Base-by-base conservation (phyloP, 2,797 vertebrate genomes). In the Sternotherus odoratus region DNA sequence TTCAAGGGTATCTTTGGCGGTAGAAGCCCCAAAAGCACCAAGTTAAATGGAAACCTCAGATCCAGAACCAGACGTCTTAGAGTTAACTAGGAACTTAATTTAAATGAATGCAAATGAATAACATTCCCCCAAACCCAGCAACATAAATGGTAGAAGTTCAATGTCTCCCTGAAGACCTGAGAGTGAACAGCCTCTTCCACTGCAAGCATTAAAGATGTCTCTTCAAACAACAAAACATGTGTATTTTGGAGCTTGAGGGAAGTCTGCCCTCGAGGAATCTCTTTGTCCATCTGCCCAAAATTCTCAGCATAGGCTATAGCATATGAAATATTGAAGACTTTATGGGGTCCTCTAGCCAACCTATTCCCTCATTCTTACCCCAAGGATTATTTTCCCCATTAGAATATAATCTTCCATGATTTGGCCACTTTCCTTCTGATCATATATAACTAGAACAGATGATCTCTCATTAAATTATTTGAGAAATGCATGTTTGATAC, bases 381-480 rank as follows among this genome's bases (percentile, higher is more conserved):
- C 92, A 96, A 97, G 91, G 91, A 94, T 91, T 95, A 87, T 53
- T 95, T 92, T 77, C 82, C 82, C 93, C 89, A 83, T 91, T 90
- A 90, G 95, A 92, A 90, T 82, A 96, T 83, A 92, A 79, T 75
- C 72, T 48, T 75, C 43, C 43, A 48, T 75, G 82, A 87, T 95
- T 94, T 97, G 95, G 93, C 96, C 91, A 69, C 92, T 83, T 95
- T 96, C 91, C 94, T 86, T 95, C 91, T 90, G 89, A 77, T 95
- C 23, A 0, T 86, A 85, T 83, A 56, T 83, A 93, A 96, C 94
- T 24, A 75, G 95, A 95, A 97, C 93, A 90, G 95, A 97, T 96
- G 94, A 95, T 93, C 92, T 92, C 91, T 97, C 96, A 95, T 93
- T 95, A 90, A 97, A 91, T 96, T 95, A 97, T 97, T 92, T 97